Evolutionary conservation across 2,888 invertebrate species (phyloP), one percentile per base, ranked within the genome.

Genomic region (Cryptops parisi): DNA sequence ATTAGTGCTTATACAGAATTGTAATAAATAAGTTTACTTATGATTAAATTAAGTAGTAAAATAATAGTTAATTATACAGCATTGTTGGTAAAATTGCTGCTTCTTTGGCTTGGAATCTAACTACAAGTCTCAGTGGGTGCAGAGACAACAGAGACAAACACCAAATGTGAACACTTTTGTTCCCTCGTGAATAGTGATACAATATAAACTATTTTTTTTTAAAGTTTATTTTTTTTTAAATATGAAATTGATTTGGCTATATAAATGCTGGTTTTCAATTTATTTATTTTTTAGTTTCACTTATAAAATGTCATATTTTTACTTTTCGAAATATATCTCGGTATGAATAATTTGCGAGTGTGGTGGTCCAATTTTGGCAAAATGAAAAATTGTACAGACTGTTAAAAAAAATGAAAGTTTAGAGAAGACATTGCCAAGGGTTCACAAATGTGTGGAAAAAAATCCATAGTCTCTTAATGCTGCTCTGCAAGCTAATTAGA

Each of bases 81-180:
- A 52, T 45, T 27, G 45, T 45, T 52, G 40, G 50, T 50, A 50
- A 50, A 39, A 40, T 50, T 50, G 50, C 45, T 25, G 52, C 52
- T 50, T 50, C 50, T 39, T 50, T 50, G 50, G 50, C 50, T 39
- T 52, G 41, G 44, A 52, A 52, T 52, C 52, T 52, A 52, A 52
- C 52, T 52, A 52, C 52, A 26, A 21, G 26, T 52, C 52, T 52
- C 45, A 52, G 33, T 27, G 43, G 27, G 44, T 52, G 27, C 52
- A 43, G 52, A 52, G 43, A 52, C 43, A 52, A 52, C 43, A 52
- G 44, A 52, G 33, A 33, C 15, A 33, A 33, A 9, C 33, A 15
- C 33, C 15, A 33, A 9, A 33, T 33, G 48, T 48, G 38, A 48
- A 26, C 38, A 46, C 46, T 46, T 27, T 26, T n/a, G 46, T 27